phyloP scores from a whole-genome alignment of 2,797 vertebrate species.

The Gobionotothen gibberifrons region DNA sequence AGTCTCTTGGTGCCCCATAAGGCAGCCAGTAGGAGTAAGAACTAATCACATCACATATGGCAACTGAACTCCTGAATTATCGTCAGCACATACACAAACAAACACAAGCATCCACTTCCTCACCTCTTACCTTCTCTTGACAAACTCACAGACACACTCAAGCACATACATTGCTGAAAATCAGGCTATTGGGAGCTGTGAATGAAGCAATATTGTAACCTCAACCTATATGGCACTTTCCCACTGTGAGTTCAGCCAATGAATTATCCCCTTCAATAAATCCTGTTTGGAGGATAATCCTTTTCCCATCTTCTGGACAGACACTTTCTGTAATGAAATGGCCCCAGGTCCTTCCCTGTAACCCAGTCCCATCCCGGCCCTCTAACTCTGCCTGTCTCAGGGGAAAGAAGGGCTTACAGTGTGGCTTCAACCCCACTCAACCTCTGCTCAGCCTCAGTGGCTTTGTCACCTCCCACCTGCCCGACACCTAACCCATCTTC shows the following conservation, averaged over 20 bases:
- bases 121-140: slow-evolving; percentile 40
- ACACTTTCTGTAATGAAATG: slow-evolving; percentile 90
- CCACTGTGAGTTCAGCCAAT: slow-evolving; percentile 86
- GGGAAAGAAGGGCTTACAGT: slow-evolving; percentile 78
- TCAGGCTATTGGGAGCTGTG: slow-evolving; percentile 77
- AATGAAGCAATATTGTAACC: slow-evolving; percentile 87
- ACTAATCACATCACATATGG: slow-evolving; percentile 45
- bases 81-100: slow-evolving; percentile 33
- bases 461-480: slow-evolving; percentile 74
- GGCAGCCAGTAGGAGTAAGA: slow-evolving; percentile 40
- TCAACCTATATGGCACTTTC: slow-evolving; percentile 85
- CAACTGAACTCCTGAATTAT: slow-evolving; percentile 48
- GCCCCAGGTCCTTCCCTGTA: slow-evolving; percentile 82
- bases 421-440: slow-evolving; percentile 81
- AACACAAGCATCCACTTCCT: slow-evolving; percentile 16
- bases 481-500: slow-evolving; percentile 70
- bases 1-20: slow-evolving; percentile 41
- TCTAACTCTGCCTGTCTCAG: slow-evolving; percentile 77
- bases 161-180: slow-evolving; percentile 68
- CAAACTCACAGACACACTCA: slow-evolving; percentile 57
- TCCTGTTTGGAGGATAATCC: slow-evolving; percentile 89
- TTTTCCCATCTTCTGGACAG: slow-evolving; percentile 88
- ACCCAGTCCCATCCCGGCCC: slow-evolving; percentile 76
- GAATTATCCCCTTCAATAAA: slow-evolving; percentile 89
- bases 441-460: slow-evolving; percentile 77